Evolutionary conservation across 2,888 invertebrate genomes (phyloP), one percentile per base, ranked within the genome.

Genomic region (Isoperla grammatica): DNA sequence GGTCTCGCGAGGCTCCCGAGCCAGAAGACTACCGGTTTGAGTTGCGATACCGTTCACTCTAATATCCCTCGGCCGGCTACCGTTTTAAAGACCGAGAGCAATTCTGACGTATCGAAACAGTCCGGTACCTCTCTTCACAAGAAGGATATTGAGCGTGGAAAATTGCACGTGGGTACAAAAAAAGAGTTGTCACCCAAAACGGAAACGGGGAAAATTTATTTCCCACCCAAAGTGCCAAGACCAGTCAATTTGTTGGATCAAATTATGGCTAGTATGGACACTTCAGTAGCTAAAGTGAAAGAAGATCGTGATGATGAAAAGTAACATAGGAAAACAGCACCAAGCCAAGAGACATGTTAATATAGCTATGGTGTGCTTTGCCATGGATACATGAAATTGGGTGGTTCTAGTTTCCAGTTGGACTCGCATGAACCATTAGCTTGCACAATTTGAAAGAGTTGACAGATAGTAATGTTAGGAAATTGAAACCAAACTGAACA

Each of bases 191-290:
- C 37, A 37, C 12, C 15, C 13, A 63, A 61, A 55, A 22, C 39
- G 12, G 59, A 58, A 13, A 23, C 39, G 12, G 23, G 35, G 8
- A 61, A 62, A 39, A 19, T 56, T 9, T 40, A 50, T 43, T 42
- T 48, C 15, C 54, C 57, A 42, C 50, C 48, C 13, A 55, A 56
- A 17, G 15, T 43, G 2, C 48, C 56, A 15, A 43, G 48, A 46
- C 45, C 63, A 23, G 64, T 58, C 23, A 63, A 60, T 48, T 57
- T 64, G 49, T 29, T 64, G 12, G 63, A 61, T 46, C 54, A 63
- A 17, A 64, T 64, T 8, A 63, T 64, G 56, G 61, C 63, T 45
- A 61, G 60, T 49, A 64, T 64, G 64, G 58, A 62, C 40, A 59
- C 56, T 39, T 49, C 57, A 15, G 60, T 54, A 15, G 4, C 29